Conservation (phyloP, 2,113 vertebrate genomes). For the Hippopotamus amphibius region DNA sequence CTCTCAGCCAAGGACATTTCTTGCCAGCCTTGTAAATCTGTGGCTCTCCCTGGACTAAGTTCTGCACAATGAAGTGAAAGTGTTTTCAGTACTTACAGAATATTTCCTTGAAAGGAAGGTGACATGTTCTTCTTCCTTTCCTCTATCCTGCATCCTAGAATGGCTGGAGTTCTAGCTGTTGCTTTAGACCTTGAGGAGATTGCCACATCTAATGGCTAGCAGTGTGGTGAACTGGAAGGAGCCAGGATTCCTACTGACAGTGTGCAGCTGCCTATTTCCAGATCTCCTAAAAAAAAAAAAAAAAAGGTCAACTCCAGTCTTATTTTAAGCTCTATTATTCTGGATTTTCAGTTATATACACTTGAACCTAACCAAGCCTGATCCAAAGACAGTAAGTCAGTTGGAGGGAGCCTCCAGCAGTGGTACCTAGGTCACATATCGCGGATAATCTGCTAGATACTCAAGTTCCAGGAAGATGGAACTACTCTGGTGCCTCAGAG, state of each 20-base stretch:
- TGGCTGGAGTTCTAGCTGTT: background rate
- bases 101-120: background rate
- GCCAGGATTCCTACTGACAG: background rate
- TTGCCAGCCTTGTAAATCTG: background rate
- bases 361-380: background rate
- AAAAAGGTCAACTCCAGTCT: background rate
- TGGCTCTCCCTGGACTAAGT: background rate
- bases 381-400: background rate
- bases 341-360: background rate
- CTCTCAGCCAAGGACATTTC: background rate
- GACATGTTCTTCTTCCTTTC: background rate
- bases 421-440: background rate
- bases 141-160: background rate
- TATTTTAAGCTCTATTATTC: background rate
- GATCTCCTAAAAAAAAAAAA: background rate
- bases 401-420: background rate
- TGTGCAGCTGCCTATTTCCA: background rate
- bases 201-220: background rate
- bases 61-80: background rate
- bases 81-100: background rate
- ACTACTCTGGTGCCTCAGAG: background rate
- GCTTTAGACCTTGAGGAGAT: background rate
- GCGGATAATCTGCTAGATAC: background rate
- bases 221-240: background rate
- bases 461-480: background rate